Evolutionary conservation across 2,888 invertebrate genomes (phyloP), one percentile per base, ranked within the genome.

Genomic region (Chelonus formosanus): DNA sequence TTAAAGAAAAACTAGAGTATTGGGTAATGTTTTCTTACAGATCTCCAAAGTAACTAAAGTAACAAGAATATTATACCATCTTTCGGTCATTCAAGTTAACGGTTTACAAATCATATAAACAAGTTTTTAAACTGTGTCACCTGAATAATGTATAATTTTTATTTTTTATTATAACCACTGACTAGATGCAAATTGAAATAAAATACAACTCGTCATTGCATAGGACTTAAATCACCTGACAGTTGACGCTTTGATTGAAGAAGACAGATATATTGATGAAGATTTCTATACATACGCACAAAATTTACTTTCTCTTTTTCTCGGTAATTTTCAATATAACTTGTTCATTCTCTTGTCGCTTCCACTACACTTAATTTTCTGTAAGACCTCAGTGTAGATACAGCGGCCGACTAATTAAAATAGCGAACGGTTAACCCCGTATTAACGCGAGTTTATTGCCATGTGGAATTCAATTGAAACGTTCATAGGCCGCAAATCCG

Each of bases 381-480:
- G 6, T 6, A 40, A 40, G 40, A 40, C 40, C 40, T 61, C 44
- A 43, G 7, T 20, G 44, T 48, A 67, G 40, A 45, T n/a, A 36
- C 31, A 34, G 54, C 61, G 20, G 56, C 32, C 73, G 74, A 79
- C 78, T 80, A 79, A 81, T 81, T 80, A 82, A 82, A 82, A 80
- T 79, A 78, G 80, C 78, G 74, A 77, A 75, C 75, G 74, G 76
- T 78, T 79, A 76, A 76, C 70, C 72, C 74, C 73, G 75, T 76
- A 79, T 80, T 78, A 80, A 78, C 76, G 76, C 72, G 76, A 72
- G 73, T 80, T 79, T 79, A 80, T 78, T 78, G 75, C 75, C 69
- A 66, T 69, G 70, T 67, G 77, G 78, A 78, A 81, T 80, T 78
- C 76, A 77, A 72, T 78, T 75, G 79, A 80, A 79, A 77, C 75